phyloP scores from a whole-genome alignment of 2,888 invertebrate genomes.

The Suillia variegata region DNA sequence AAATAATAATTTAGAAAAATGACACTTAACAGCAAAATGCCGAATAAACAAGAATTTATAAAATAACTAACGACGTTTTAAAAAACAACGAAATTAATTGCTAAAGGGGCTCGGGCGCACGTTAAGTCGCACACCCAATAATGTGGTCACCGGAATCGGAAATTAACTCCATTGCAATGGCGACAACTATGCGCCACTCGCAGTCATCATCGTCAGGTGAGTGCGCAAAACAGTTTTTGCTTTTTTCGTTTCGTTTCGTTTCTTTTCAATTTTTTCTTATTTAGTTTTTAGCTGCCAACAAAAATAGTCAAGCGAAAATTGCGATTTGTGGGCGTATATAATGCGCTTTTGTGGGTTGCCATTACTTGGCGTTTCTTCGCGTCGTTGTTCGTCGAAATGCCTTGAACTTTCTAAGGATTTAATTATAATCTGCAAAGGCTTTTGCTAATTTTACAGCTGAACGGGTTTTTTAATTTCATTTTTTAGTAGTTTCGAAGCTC shows the following conservation, averaged over 20 bases:
- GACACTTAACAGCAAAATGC: conserved; percentile 1
- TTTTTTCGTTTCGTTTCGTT: neutral
- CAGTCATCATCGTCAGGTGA: conserved; percentile 77
- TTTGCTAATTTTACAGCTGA: no score
- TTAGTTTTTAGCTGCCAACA: neutral
- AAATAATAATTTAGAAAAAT: no score
- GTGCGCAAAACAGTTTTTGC: no score
- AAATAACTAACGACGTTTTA: conserved; percentile 20
- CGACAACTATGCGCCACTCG: conserved; percentile 72
- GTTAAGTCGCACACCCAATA: conserved; percentile 26
- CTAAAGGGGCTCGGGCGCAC: neutral
- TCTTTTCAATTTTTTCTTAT: no score
- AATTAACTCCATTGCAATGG: conserved; percentile 86
- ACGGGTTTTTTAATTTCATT: no score
- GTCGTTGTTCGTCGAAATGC: conserved; percentile 14
- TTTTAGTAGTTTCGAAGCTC: no score
- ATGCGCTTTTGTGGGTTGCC: neutral
- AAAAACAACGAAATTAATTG: conserved; percentile 3
- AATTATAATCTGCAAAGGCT: neutral
- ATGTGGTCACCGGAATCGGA: conserved; percentile 77
- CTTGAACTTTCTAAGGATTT: conserved; percentile 28
- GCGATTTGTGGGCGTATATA: neutral
- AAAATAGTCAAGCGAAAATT: neutral
- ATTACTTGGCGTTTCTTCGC: neutral
- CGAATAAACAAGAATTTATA: conserved; percentile 18